phyloP scores from a whole-genome alignment of 2,888 invertebrate genomes.

The Chouioia cunea region DNA sequence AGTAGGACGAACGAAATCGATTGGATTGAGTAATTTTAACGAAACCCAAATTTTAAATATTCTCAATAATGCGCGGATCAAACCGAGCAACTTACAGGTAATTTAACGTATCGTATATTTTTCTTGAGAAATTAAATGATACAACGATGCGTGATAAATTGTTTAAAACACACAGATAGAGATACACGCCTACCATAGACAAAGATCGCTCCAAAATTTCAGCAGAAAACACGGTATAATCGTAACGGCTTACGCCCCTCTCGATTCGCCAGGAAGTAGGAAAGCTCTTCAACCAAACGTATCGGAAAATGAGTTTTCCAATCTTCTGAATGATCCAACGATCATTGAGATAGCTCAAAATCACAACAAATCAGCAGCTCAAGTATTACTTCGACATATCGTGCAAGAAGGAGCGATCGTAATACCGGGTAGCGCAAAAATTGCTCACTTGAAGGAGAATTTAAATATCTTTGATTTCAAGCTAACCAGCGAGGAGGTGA shows the following conservation, averaged over 20 bases:
- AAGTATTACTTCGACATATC: slow-evolving; percentile 79
- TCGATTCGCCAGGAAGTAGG: slow-evolving; percentile 78
- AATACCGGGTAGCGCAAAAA: slow-evolving; percentile 83
- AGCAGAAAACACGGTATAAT: slow-evolving; percentile 76
- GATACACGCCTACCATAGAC: slow-evolving; percentile 82
- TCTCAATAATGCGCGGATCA: slow-evolving; percentile 73
- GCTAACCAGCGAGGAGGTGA: slow-evolving; percentile 72
- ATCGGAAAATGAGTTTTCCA: slow-evolving; percentile 66
- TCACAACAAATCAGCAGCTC: slow-evolving; percentile 76
- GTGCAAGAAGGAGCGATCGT: slow-evolving; percentile 77
- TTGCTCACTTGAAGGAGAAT: slow-evolving; percentile 78
- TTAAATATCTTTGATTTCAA: slow-evolving; percentile 77
- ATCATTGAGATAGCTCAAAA: slow-evolving; percentile 73
- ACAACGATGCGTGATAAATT: neutral
- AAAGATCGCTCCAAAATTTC: slow-evolving; percentile 74
- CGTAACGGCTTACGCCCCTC: slow-evolving; percentile 79
- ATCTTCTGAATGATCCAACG: slow-evolving; percentile 73
- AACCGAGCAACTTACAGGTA: slow-evolving; percentile 78
- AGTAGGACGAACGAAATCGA: slow-evolving; percentile 75
- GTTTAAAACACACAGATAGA: slow-evolving; percentile 71
- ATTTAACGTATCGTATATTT: neutral
- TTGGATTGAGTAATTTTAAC: slow-evolving; percentile 87
- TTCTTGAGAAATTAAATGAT: neutral
- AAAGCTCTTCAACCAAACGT: slow-evolving; percentile 58
- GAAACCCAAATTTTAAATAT: slow-evolving; percentile 76